A percentile compares a stretch with the other conserved stretches of the same genome.
These are phyloP conservation scores for Drosophila putrida DNA, from an alignment of 2,888 invertebrate species.

Conservation along the genomic window DNA sequence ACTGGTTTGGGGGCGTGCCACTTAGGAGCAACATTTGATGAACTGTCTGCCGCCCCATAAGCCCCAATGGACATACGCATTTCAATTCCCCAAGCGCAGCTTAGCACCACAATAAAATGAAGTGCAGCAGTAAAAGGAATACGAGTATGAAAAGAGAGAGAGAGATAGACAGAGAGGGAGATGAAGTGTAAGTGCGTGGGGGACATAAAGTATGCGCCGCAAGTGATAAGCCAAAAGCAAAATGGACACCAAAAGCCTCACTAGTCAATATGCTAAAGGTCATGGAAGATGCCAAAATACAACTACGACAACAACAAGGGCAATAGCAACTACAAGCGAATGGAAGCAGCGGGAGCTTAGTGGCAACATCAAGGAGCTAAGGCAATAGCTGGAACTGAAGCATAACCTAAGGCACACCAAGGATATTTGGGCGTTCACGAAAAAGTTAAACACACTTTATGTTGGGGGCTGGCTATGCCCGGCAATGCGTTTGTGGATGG, in stretches of 20 bases:
- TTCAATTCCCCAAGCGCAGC: constrained; percentile 77
- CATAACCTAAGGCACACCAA: constrained; percentile 70
- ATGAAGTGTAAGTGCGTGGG: constrained; percentile 69
- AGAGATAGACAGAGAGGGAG: neutral
- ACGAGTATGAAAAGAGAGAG: constrained; percentile 22
- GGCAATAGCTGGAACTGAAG: neutral
- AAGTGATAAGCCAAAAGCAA: constrained; percentile 68
- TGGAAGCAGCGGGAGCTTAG: constrained; percentile 30
- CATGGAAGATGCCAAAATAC: constrained; percentile 44
- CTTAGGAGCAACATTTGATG: constrained; percentile 69
- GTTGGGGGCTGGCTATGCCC: constrained; percentile 61
- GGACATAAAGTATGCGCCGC: constrained; percentile 73
- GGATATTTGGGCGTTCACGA: constrained; percentile 73
- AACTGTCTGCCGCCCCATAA: constrained; percentile 64
- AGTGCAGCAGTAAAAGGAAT: constrained; percentile 74
- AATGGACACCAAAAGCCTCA: constrained; percentile 69
- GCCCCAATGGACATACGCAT: constrained; percentile 68
- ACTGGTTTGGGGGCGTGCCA: constrained; percentile 27
- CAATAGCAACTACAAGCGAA: constrained; percentile 4
- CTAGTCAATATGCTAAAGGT: constrained; percentile 77
- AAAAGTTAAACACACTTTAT: constrained; percentile 74
- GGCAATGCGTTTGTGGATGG: constrained; percentile 45
- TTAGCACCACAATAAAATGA: constrained; percentile 78
- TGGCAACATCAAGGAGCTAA: constrained; percentile 26
- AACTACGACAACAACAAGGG: constrained; percentile 23